Percentiles rank a stretch among this genome's conserved stretches.
Evolutionary conservation across 2,888 invertebrate genomes (phyloP).

Genomic region (Chesias legatella): DNA sequence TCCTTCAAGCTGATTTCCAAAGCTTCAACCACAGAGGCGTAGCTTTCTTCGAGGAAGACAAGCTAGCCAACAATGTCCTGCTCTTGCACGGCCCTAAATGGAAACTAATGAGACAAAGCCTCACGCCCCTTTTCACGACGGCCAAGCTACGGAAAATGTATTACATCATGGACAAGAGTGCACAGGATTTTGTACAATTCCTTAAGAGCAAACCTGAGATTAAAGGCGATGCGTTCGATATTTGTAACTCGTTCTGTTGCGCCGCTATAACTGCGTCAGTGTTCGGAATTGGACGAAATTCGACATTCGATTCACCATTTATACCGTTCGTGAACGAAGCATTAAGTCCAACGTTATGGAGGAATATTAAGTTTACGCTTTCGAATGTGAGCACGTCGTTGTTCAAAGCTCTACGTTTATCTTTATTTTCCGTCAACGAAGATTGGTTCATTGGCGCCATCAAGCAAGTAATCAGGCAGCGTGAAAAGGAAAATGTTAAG

Average conservation of each 20-base stretch:
- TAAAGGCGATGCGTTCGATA: constrained; percentile 34
- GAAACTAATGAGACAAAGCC: constrained; percentile 55
- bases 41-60: constrained; percentile 36
- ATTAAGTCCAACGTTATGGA: constrained; percentile 26
- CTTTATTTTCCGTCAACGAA: constrained; percentile 45
- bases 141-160: constrained; percentile 62
- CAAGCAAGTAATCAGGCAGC: constrained; percentile 45
- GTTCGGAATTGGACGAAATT: constrained; percentile 56
- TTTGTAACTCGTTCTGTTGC: constrained; percentile 40
- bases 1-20: constrained; percentile 43
- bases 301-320: constrained; percentile 55
- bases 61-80: constrained; percentile 45
- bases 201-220: constrained; percentile 40
- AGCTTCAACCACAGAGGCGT: constrained; percentile 48
- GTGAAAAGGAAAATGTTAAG: constrained; percentile 42
- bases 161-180: constrained; percentile 53
- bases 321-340: constrained; percentile 36
- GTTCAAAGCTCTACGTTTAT: constrained; percentile 38
- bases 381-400: constrained; percentile 26
- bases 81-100: constrained; percentile 49
- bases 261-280: constrained; percentile 54
- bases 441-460: constrained; percentile 53
- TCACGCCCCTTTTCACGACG: constrained; percentile 54
- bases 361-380: constrained; percentile 39
- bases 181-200: constrained; percentile 46